Base-by-base conservation (phyloP, 2,888 invertebrate species). In the Thecocarcelia acutangulata region DNA sequence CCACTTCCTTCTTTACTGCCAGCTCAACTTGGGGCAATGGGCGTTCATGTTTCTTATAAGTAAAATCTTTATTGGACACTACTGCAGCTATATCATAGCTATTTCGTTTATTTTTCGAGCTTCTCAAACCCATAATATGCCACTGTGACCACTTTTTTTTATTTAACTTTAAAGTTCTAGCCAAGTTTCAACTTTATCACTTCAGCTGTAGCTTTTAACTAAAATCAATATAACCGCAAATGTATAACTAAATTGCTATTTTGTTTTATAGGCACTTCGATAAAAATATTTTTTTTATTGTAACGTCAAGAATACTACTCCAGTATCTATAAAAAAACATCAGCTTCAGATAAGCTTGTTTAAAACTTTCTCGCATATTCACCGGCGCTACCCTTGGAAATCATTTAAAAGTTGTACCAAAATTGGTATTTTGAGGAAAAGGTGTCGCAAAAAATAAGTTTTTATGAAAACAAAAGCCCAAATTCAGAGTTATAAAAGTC, bases 71-170 rank as follows among this genome's bases (percentile, higher is more conserved):
- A 58, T 72, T 40, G n/a, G 82, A 69, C 0, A 74, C 75, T 6
- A 66, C 72, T 2, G 75, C 63, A 9, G 75, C 66, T 64, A 86
- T 77, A 19, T 85, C 81, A 54, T 86, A 85, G 70, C 83, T 87
- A 0, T 69, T 75, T 19, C 77, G 74, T n/a, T 79, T 77, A 13
- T 61, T 33, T 75, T 84, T 86, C 12, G 86, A 85, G 61, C 59
- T 84, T 4, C 84, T 73, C 56, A 72, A 75, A 69, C 86, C 86
- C 86, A 86, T 86, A 61, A 48, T 52, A 15, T 58, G 11, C 17
- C 1, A 24, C 24, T 3, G 5, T 3, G 24, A 3, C 24, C 2
- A 24, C 24, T 24, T 24, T 3, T 24, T 24, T 24, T 24, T n/a
- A 17, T 11, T 21, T 0, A 33, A 52, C 13, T 64, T 13, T n/a